Percentiles rank a stretch among this genome's conserved stretches.
Evolutionary conservation across 1,140 invertebrate genomes (phyloP).

Genomic region (Lepidostoma basale): DNA sequence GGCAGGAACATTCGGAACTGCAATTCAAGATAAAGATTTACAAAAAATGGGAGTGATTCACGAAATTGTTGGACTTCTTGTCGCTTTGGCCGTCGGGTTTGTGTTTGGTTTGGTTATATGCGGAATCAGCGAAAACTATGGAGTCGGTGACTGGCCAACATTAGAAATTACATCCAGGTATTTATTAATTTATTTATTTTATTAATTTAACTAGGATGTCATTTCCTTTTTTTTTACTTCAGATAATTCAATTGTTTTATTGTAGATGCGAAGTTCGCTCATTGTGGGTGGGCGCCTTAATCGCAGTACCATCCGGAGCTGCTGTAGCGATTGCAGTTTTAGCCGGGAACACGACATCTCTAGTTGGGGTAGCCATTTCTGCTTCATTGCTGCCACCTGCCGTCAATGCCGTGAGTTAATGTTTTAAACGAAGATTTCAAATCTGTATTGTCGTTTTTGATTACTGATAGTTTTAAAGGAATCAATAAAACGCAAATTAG

Average conservation of each 20-base stretch:
- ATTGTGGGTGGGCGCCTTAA: constrained; percentile 70
- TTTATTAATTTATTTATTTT: not conserved
- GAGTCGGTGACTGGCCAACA: constrained; percentile 67
- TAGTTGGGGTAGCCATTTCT: constrained; percentile 83
- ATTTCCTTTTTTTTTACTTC: not conserved
- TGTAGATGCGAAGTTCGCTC: constrained; percentile 67
- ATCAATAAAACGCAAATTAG: no score
- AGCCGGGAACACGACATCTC: constrained; percentile 72
- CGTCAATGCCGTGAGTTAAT: constrained; percentile 70
- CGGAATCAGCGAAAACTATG: constrained; percentile 64
- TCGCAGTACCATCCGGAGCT: constrained; percentile 75
- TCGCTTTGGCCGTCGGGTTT: constrained; percentile 70
- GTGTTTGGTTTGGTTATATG: constrained; percentile 70
- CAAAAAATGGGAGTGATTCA: constrained; percentile 66
- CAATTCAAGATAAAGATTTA: constrained; percentile 69
- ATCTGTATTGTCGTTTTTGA: no score
- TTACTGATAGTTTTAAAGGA: no score
- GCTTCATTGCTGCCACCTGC: constrained; percentile 79
- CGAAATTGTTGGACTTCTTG: constrained; percentile 68
- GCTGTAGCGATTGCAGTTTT: constrained; percentile 77
- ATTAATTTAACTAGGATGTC: not conserved
- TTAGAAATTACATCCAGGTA: constrained; percentile 72
- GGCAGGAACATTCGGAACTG: constrained; percentile 73
- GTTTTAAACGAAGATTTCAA: no score
- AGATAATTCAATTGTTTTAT: not conserved